Conservation (phyloP, 2,113 vertebrate genomes). For the Oreocharis arfaki region DNA sequence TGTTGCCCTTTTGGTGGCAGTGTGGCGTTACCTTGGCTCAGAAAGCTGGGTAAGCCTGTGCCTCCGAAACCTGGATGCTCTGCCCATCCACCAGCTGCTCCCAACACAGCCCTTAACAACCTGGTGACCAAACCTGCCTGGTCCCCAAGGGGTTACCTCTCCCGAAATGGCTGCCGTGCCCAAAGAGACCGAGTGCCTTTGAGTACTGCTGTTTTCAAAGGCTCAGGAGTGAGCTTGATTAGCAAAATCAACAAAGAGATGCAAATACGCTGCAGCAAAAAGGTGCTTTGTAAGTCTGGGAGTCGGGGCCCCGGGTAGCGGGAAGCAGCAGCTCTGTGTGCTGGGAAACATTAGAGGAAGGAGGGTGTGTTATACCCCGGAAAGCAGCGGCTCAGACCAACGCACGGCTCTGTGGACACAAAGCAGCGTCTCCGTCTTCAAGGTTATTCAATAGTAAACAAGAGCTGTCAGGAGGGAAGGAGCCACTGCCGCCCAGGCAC, state of each 20-base stretch:
- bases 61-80: neutral
- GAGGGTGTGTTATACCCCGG: neutral
- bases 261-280: neutral
- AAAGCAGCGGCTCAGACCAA: neutral
- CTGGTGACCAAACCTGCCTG: neutral
- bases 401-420: neutral
- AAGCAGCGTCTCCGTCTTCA: neutral
- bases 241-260: slow-evolving; percentile 53
- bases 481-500: neutral
- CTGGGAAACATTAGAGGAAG: neutral
- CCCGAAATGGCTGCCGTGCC: neutral
- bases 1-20: slow-evolving; percentile 50
- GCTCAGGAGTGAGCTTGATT: slow-evolving; percentile 18
- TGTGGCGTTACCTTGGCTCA: slow-evolving; percentile 36
- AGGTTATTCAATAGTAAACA: slow-evolving; percentile 40
- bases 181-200: neutral
- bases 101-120: neutral
- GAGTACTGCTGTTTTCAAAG: slow-evolving; percentile 8
- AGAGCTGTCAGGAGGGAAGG: neutral
- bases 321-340: neutral
- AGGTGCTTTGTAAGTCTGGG: neutral
- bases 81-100: neutral
- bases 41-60: neutral
- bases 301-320: neutral
- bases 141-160: neutral